Evolutionary conservation across 1,140 invertebrate genomes (phyloP), one percentile per base, ranked within the genome.

Genomic region (Magallana gigas): DNA sequence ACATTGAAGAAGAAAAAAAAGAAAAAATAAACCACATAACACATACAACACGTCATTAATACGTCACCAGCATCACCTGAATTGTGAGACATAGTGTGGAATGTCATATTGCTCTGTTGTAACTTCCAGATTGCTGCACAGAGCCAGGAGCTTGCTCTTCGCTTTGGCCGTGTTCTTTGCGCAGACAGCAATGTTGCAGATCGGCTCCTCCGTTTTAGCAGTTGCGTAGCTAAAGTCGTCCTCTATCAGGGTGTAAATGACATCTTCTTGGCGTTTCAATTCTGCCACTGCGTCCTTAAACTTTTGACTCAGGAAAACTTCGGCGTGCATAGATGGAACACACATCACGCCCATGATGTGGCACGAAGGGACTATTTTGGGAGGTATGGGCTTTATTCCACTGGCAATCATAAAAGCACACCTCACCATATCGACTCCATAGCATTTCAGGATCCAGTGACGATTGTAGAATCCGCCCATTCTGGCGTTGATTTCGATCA

Each of bases 401-500:
- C 87, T 80, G 2, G 89, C 82, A 57, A 91, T 88, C 87, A 90
- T 81, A 7, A 92, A 85, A 2, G 91, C 84, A n/a, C 62, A 86
- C n/a, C 89, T 62, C 4, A 92, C 57, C 2, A 92, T 57, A 76
- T 92, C 92, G 16, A 91, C 89, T 0, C 86, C 82, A 62, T 91
- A 92, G 36, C 90, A 84, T 2, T 57, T 48, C 8, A 83, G 84
- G 16, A 92, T 91, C 92, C 92, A 92, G 81, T 92, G 89, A 6
- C 91, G 62, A 8, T 91, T 85, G 84, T 92, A 92, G 58, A 90
- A 90, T 5, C 92, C 92, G 5, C 91, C 91, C 91, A 92, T 92
- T 57, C 92, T 76, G 0, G 89, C 90, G 82, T 92, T 92, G 18
- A 92, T 90, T 83, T 92, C 92, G 8, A 92, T 84, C 12, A 92